Base-by-base conservation (phyloP, 2,888 invertebrate genomes). In the Linnaemya vulpina region DNA sequence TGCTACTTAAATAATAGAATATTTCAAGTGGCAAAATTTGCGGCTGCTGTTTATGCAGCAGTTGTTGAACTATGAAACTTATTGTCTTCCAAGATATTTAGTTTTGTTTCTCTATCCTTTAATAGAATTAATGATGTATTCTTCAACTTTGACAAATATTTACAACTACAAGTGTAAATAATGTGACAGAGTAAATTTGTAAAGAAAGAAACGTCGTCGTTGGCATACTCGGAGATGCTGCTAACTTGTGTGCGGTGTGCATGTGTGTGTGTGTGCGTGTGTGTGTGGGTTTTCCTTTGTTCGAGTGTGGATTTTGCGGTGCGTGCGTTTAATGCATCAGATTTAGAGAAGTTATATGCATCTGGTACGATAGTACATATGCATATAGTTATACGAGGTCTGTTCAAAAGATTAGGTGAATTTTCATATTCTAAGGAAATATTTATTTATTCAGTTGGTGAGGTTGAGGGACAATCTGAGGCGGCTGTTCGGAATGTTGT, bases 81-180 rank as follows among this genome's bases (percentile, higher is more conserved):
- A 17, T 77, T 77, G 75, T 55, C 30, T 65, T 63, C 15, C 22
- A 43, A 65, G 51, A 40, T 38, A 49, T 68, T 60, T 70, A 25
- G n/a, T 51, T 68, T 49, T 62, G 5, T 51, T 15, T 74, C 60
- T 62, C 25, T 68, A 76, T 76, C 67, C 58, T 67, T 53, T 51
- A 78, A 78, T 43, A 53, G 68, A 78, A 58, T 60, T 77, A 77
- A 68, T 68, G n/a, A 49, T 68, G 77, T 51, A 46, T 67, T 62
- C 70, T 62, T 5, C 60, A 38, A 40, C 55, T 76, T 58, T 67
- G 22, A 35, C 46, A 77, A 76, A 49, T 58, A 67, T 58, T 58
- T 67, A 60, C 35, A 49, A 58, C 58, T 40, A 76, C 58, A 58
- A 75, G 53, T 43, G 9, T 13, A 75, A 65, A 65, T 55, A 30